These are phyloP conservation scores for Hemicentrotus pulcherrimus DNA, from an alignment of 35 echinoderm and acorn worm species.

Conservation along the genomic window DNA sequence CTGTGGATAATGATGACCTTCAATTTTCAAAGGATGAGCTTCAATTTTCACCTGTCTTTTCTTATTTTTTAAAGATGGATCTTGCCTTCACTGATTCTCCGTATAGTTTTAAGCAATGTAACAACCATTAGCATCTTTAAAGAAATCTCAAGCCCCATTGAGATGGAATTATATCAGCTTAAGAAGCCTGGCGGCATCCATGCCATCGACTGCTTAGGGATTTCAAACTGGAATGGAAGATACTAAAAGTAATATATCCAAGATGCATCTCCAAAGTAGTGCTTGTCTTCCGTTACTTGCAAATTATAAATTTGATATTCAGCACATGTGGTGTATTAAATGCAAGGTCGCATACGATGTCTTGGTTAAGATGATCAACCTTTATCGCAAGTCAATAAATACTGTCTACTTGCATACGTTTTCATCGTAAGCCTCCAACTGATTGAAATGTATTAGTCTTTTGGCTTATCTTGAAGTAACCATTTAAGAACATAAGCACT, in stretches of 20 bases:
- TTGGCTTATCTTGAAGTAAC: background rate
- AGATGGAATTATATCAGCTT: background rate
- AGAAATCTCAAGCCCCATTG: background rate
- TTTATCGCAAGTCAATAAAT: too few species aligned
- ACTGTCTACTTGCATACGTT: too few species aligned
- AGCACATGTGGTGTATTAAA: background rate
- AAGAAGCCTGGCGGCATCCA: background rate
- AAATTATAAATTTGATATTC: background rate
- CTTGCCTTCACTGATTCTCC: background rate
- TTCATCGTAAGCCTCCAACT: background rate
- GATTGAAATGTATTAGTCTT: background rate
- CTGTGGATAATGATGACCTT: too few species aligned
- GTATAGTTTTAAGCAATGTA: background rate
- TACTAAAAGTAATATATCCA: background rate
- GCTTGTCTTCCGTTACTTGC: background rate
- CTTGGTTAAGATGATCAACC: too few species aligned
- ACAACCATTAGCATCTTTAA: background rate
- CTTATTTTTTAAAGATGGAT: background rate
- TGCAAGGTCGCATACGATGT: background rate
- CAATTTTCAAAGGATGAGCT: background rate
- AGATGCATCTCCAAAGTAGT: background rate
- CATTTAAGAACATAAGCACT: background rate
- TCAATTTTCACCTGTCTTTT: background rate
- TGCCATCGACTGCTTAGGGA: background rate
- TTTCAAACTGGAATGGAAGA: background rate